Conservation (phyloP, 2,888 invertebrate species). For the Cepaea hortensis region DNA sequence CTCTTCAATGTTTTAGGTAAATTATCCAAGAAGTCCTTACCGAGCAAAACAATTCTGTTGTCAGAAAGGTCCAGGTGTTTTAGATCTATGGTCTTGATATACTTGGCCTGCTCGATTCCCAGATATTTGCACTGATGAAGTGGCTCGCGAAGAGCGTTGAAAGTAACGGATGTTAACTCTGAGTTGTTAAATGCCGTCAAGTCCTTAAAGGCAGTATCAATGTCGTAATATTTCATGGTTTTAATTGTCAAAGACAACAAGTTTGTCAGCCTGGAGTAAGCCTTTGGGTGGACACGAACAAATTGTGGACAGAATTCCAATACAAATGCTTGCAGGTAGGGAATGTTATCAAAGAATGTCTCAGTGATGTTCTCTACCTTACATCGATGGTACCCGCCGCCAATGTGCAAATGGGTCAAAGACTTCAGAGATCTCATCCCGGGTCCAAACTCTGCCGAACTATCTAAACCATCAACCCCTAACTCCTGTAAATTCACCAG, state of each 20-base stretch:
- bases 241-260: neutral
- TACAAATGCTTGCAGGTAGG: neutral
- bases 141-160: neutral
- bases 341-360: conserved; percentile 34
- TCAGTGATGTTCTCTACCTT: neutral
- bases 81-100: no score
- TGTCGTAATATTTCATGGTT: neutral
- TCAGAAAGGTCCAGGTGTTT: neutral
- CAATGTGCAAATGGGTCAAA: neutral
- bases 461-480: conserved; percentile 3
- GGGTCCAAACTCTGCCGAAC: conserved; percentile 3
- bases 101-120: no score
- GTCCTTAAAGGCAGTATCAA: conserved; percentile 14
- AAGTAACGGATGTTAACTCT: neutral
- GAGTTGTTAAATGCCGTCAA: neutral
- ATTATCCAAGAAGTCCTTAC: neutral
- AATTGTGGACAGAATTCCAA: neutral
- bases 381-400: neutral
- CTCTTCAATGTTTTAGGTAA: conserved; percentile 15
- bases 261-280: neutral
- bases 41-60: conserved; percentile 2
- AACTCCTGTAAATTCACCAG: neutral
- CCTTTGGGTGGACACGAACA: neutral
- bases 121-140: neutral
- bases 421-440: conserved; percentile 8